Conservation (phyloP, 2,113 vertebrate species). For the Percopsis transmontana region DNA sequence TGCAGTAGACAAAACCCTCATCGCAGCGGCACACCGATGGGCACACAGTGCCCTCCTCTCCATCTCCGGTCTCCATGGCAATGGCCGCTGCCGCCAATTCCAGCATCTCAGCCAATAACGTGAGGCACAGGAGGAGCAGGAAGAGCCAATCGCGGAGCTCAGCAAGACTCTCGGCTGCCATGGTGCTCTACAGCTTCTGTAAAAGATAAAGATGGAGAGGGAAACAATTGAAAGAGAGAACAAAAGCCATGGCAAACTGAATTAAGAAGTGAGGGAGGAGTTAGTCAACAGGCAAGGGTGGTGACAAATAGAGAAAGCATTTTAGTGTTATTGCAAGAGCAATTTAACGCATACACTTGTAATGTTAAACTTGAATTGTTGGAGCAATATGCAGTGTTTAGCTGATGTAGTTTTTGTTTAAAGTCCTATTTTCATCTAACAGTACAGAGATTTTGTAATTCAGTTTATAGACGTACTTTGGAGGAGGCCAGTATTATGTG, state of each 20-base stretch:
- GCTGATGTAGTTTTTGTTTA: constrained; percentile 5
- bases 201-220: constrained; percentile 41
- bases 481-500: constrained; percentile 52
- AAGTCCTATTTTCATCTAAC: constrained; percentile 20
- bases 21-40: constrained; percentile 90
- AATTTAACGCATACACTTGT: no score
- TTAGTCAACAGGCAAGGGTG: not conserved
- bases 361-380: no score
- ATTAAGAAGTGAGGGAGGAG: not conserved
- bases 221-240: constrained; percentile 43
- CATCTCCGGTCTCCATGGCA: constrained; percentile 76
- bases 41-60: constrained; percentile 81
- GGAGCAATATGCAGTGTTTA: constrained; percentile 14
- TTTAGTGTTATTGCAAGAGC: not conserved
- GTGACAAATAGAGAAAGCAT: not conserved
- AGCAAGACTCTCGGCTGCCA: constrained; percentile 82
- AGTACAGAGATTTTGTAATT: constrained; percentile 29
- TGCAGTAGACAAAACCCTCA: constrained; percentile 93
- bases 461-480: constrained; percentile 37
- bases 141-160: constrained; percentile 91
- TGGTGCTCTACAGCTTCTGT: constrained; percentile 63
- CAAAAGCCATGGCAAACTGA: not conserved
- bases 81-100: constrained; percentile 82
- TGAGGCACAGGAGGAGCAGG: constrained; percentile 88
- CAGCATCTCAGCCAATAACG: constrained; percentile 87